Evolutionary conservation across 2,888 invertebrate species (phyloP).

Genomic region (Crematogaster levior): DNA sequence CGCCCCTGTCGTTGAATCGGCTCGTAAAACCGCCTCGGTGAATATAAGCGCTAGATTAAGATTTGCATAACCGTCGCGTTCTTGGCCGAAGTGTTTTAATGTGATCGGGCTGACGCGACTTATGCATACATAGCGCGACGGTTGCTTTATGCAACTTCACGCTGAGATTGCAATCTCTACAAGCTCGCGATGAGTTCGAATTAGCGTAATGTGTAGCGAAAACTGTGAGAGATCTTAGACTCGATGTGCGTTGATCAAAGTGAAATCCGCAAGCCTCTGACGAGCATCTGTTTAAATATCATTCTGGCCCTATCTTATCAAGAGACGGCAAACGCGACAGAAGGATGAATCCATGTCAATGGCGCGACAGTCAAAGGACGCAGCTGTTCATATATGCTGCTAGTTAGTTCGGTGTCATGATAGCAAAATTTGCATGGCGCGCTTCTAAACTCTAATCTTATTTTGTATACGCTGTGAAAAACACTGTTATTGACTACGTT

Average conservation of each 20-base stretch:
- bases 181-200: slow-evolving; percentile 11
- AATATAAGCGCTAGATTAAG: slow-evolving; percentile 35
- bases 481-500: too few relatives aligned
- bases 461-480: too few relatives aligned
- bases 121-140: slow-evolving; percentile 28
- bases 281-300: slow-evolving; percentile 68
- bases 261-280: not conserved
- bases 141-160: slow-evolving; percentile 33
- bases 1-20: not conserved
- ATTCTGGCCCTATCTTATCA: slow-evolving; percentile 68
- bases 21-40: slow-evolving; percentile 46
- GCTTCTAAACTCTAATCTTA: not conserved
- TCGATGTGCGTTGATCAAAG: slow-evolving; percentile 3
- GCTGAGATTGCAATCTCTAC: not conserved
- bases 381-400: slow-evolving; percentile 27
- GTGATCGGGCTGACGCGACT: slow-evolving; percentile 21
- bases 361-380: slow-evolving; percentile 6
- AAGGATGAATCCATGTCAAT: slow-evolving; percentile 24
- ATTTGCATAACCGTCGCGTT: slow-evolving; percentile 43
- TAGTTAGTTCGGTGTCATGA: not conserved
- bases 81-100: slow-evolving; percentile 27
- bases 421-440: not conserved
- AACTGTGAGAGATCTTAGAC: not conserved
- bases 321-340: slow-evolving; percentile 11
- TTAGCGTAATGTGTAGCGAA: slow-evolving; percentile 7